Evolutionary conservation across 2,888 invertebrate species (phyloP).

Genomic region (Tachina fera): DNA sequence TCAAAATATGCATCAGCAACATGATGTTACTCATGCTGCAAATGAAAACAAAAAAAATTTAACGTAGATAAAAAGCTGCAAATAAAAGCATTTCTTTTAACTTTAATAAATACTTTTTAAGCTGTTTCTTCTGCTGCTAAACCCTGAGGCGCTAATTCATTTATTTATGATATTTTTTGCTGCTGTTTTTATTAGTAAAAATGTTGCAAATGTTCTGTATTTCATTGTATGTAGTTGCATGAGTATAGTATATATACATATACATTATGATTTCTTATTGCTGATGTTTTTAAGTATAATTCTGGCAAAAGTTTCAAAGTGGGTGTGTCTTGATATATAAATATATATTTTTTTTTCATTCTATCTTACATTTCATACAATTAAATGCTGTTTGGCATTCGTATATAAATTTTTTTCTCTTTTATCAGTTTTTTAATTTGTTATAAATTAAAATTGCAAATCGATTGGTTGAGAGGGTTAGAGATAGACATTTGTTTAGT

Average conservation of each 20-base stretch:
- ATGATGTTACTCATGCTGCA: conserved; percentile 25
- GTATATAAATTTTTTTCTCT: conserved; percentile 23
- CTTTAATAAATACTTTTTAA: conserved; percentile 49
- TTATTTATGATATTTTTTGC: conserved; percentile 65
- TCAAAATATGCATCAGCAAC: conserved; percentile 38
- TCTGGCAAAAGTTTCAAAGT: conserved; percentile 45
- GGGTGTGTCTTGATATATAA: conserved; percentile 63
- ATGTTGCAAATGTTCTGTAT: conserved; percentile 60
- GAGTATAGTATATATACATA: neutral
- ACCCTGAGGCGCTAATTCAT: conserved; percentile 73
- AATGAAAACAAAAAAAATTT: neutral
- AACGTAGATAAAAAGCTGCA: conserved; percentile 40
- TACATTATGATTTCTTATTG: conserved; percentile 50
- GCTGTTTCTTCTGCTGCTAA: conserved; percentile 35
- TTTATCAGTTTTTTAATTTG: conserved; percentile 35
- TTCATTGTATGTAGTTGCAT: conserved; percentile 2
- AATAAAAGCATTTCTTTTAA: conserved; percentile 59
- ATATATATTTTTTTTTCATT: conserved; percentile 1
- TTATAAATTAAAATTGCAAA: conserved; percentile 69
- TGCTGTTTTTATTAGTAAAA: neutral
- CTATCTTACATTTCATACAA: conserved; percentile 45
- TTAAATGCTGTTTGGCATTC: conserved; percentile 50
- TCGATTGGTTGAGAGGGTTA: conserved; percentile 63
- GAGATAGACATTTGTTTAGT: conserved; percentile 24
- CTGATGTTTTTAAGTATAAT: conserved; percentile 42